Base-by-base conservation (phyloP, 2,888 invertebrate species). In the Formica aserva region DNA sequence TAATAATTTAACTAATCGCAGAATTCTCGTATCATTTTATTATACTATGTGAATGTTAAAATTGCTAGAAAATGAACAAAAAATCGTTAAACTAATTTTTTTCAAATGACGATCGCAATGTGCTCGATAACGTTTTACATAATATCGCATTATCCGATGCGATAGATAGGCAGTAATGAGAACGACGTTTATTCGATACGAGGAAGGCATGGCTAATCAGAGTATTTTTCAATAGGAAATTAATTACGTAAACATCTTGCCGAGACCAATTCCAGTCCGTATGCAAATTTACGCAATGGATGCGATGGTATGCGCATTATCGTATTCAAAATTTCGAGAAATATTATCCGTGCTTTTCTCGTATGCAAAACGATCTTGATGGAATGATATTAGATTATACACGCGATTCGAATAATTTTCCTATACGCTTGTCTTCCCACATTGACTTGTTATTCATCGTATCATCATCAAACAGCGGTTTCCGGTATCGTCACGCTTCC, bases 201-300 rank as follows among this genome's bases (percentile, higher is more conserved):
- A 55, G 18, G 26, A 71, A 69, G 60, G 45, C 60, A 60, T 66
- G 35, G 57, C 60, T 78, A 78, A 60, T 78, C 32, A 60, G 32
- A 45, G 13, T 69, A 26, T 78, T 78, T 78, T 69, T 60, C 32
- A 69, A 45, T 69, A 69, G 32, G 6, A 78, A 69, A 78, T 69
- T 78, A 60, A 69, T 78, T 78, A 78, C 22, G 69, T 69, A 78
- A 69, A 69, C 45, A 60, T 78, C 32, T 22, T 11, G n/a, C 32
- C 29, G 26, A 9, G n/a, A 67, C 26, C 15, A 55, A 55, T 77
- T 48, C 26, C 11, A 32, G 11, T 55, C 9, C 4, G 18, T 22
- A 15, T 22, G 9, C 15, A 1, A 2, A 8, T 78, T 78, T 45
- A 11, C 18, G n/a, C 41, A 1, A 29, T 6, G n/a, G 5, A 55